Evolutionary conservation across 2,797 vertebrate genomes (phyloP), one percentile per base, ranked within the genome.

Genomic region (Sebastes minor): DNA sequence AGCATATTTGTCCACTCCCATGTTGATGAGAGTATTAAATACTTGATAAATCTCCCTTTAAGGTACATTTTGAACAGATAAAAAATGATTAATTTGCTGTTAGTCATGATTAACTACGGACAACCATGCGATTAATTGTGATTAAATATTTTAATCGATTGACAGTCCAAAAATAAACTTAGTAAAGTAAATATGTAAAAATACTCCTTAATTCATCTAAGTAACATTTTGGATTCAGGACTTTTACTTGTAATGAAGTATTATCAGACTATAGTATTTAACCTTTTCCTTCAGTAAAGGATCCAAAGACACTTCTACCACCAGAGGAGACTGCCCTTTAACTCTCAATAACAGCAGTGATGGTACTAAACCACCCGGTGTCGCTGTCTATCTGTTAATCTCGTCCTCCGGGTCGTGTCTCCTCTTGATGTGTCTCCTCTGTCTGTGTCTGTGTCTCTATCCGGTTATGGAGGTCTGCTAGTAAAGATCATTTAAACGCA

Each of bases 381-480:
- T 35, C 62, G 22, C 35, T 65, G 62, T 42, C 0, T 14, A 1
- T 23, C 5, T 16, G 12, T 5, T 20, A 16, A 5, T 1, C 14
- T 5, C 27, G 9, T 25, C 57, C 56, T 27, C 9, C 16, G 7
- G 55, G 22, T 10, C 2, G 6, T 10, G 18, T 52, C 20, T 14
- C 49, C 33, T 10, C 14, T 74, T 49, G 25, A 20, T 23, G 11
- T 1, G 4, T 25, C 35, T 82, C 69, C 42, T 84, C 61, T 10
- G 16, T 16, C 28, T 2, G 14, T 8, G 13, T 10, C 59, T 38
- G 81, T 91, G 93, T 90, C 91, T 85, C 1, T 83, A 1, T 86
- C 77, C 87, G 91, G 93, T 91, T 79, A 95, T 95, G 94, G 91
- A 84, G 80, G 74, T 80, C 49, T 89, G 90, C 57, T 86, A 83